These are phyloP conservation scores for Aethina tumida DNA, from an alignment of 1,140 invertebrate species.

Conservation along the genomic window DNA sequence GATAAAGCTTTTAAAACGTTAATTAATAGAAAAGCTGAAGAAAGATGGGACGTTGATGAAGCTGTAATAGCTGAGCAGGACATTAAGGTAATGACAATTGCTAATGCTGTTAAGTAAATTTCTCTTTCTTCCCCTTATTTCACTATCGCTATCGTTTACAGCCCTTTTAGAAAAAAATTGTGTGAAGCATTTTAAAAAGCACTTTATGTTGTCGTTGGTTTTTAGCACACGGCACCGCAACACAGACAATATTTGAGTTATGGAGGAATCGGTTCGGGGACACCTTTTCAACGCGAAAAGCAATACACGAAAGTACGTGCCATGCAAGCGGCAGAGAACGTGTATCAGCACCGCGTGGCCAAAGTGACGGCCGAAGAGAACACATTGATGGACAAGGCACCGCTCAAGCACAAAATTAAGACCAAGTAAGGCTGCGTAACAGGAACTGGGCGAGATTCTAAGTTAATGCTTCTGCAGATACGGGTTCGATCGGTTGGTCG, in stretches of 20 bases:
- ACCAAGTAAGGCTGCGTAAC: slow-evolving; percentile 43
- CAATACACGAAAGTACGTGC: slow-evolving; percentile 62
- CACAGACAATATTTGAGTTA: slow-evolving; percentile 77
- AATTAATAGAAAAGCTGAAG: slow-evolving; percentile 45
- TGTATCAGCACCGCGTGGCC: slow-evolving; percentile 62
- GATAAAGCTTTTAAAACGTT: slow-evolving; percentile 38
- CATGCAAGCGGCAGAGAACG: slow-evolving; percentile 60
- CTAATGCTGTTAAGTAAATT: slow-evolving; percentile 1
- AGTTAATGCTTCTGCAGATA: slow-evolving; percentile 40
- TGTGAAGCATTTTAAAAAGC: slow-evolving; percentile 7
- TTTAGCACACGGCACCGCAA: slow-evolving; percentile 74
- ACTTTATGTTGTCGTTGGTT: slow-evolving; percentile 6
- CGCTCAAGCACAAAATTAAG: slow-evolving; percentile 60
- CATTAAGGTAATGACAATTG: slow-evolving; percentile 31
- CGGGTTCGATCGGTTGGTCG: slow-evolving; percentile 77
- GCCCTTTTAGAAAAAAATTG: too few species aligned
- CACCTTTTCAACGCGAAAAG: slow-evolving; percentile 63
- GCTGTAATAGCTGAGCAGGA: slow-evolving; percentile 39
- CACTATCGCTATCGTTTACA: too few species aligned
- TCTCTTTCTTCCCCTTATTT: too few species aligned
- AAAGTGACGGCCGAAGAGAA: slow-evolving; percentile 57
- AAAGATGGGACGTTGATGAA: slow-evolving; percentile 36
- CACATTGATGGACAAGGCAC: slow-evolving; percentile 50
- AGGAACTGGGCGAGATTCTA: background rate
- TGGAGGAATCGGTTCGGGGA: slow-evolving; percentile 68